phyloP scores from a whole-genome alignment of 2,113 vertebrate species.

The Otocyon megalotis region DNA sequence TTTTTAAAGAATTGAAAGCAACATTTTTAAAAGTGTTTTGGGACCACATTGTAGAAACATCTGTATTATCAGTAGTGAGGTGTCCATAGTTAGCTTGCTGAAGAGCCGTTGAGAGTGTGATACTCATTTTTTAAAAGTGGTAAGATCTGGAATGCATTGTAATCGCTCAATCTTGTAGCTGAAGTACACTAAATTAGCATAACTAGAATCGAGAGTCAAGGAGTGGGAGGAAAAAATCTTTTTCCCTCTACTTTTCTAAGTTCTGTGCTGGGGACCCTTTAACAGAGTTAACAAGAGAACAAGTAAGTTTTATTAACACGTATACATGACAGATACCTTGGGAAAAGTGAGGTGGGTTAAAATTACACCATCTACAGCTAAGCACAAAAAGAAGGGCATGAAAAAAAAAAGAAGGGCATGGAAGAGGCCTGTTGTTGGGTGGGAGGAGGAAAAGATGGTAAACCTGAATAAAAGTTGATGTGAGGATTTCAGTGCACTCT shows the following conservation, averaged over 20 bases:
- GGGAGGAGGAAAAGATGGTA: not conserved
- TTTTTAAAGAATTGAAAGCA: not conserved
- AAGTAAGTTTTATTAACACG: not conserved
- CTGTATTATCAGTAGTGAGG: not conserved
- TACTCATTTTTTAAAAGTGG: not conserved
- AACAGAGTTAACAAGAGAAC: not conserved
- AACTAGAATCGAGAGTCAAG: not conserved
- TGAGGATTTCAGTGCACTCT: not conserved
- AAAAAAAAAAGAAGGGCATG: not conserved
- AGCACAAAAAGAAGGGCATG: not conserved
- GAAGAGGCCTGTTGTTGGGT: not conserved
- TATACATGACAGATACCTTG: not conserved
- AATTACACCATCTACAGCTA: not conserved
- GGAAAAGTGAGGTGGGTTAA: not conserved
- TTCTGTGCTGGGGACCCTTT: not conserved
- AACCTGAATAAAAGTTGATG: not conserved
- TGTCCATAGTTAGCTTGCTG: conserved; percentile 1
- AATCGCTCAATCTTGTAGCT: not conserved
- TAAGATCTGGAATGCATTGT: not conserved
- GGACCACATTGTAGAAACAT: not conserved
- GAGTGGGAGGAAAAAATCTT: not conserved
- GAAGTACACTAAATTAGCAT: not conserved
- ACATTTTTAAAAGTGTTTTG: not conserved
- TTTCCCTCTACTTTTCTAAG: not conserved
- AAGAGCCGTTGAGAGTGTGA: not conserved